Percentiles rank a stretch among this genome's conserved stretches.
Conservation (phyloP, 2,797 vertebrate genomes). For the Otolemur crassicaudatus region DNA sequence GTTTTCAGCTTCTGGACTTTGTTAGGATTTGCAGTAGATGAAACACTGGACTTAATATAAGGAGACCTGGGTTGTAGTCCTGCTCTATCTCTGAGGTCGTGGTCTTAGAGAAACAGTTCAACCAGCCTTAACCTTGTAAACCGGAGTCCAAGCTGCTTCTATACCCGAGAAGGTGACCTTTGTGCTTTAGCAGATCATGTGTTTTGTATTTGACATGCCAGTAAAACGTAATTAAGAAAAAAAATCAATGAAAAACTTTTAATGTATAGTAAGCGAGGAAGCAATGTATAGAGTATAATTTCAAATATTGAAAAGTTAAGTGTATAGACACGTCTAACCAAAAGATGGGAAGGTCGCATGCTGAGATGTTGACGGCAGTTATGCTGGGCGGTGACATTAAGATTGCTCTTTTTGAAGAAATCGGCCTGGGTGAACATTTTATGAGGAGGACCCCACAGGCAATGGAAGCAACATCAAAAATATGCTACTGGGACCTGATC, state of each 20-base stretch:
- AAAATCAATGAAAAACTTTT: not conserved
- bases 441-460: too few species aligned
- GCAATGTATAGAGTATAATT: not conserved
- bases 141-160: not conserved
- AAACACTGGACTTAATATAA: not conserved
- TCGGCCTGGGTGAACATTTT: too few species aligned
- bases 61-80: not conserved
- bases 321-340: not conserved
- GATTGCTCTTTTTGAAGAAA: not conserved
- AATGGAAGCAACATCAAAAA: too few species aligned
- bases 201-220: not conserved
- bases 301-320: not conserved
- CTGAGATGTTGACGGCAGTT: not conserved
- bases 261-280: not conserved
- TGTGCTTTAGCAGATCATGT: not conserved
- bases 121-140: not conserved
- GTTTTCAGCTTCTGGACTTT: not conserved
- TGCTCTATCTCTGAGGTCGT: not conserved
- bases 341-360: not conserved
- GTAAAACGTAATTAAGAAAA: not conserved
- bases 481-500: too few species aligned
- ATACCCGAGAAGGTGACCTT: not conserved
- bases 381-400: not conserved
- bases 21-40: not conserved
- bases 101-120: not conserved